Base-by-base conservation (phyloP, 2,888 invertebrate species). In the Gastracanthus pulcherrimus region DNA sequence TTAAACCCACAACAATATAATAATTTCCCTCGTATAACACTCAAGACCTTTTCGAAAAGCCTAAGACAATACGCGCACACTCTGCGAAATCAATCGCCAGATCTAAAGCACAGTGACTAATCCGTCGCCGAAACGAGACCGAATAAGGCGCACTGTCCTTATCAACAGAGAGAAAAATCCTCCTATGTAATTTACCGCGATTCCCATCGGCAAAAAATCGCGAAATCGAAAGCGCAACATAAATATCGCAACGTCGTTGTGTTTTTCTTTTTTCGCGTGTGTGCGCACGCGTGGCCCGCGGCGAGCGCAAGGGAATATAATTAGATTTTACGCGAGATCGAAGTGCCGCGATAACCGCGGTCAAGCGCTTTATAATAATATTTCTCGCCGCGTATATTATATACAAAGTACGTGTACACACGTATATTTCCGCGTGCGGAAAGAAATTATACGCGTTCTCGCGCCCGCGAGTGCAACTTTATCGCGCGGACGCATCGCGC, bases 271-370 rank as follows among this genome's bases (percentile, higher is more conserved):
- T 6, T 23, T 26, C 23, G 55, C 51, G 51, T 23, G 23, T 11
- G 4, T 60, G 31, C 23, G 55, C 51, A 23, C 11, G 23, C 26
- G 4, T 60, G 31, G 62, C 62, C 34, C 34, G 62, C 34, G 34
- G 62, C 62, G 6, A n/a, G n/a, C n/a, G n/a, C n/a, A n/a, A n/a
- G n/a, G n/a, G n/a, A n/a, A n/a, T n/a, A 75, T 66, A 51, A 76
- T 76, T 76, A 55, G 66, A 76, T 45, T 77, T 77, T 26, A 26
- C 38, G 36, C 36, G 62, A 62, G 70, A 77, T 70, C 48, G 36
- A 45, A n/a, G 11, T 11, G 41, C 64, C 23, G 1, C 19, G 70
- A 58, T 60, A 51, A 11, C 31, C 7, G 7, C 55, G 55, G 9
- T 48, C 38, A 4, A 16, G 9, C 48, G 41, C 31, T 48, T 76